Conservation (phyloP, 2,888 invertebrate genomes). For the Calephelis perditalis region DNA sequence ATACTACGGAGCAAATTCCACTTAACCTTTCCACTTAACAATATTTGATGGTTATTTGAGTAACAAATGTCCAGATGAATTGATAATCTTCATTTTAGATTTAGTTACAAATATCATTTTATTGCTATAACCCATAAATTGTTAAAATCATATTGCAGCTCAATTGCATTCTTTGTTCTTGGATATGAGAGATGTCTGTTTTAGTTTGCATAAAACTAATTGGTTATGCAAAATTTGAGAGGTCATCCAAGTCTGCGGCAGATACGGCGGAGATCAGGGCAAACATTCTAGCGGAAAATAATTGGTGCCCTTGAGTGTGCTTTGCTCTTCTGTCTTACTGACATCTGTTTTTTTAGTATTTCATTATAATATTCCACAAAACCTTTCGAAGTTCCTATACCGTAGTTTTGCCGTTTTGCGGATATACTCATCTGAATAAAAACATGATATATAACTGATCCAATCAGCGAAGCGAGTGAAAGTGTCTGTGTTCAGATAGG, state of each 20-base stretch:
- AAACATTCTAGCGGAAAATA: constrained; percentile 55
- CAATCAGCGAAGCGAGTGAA: too few relatives aligned
- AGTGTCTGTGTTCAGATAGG: too few relatives aligned
- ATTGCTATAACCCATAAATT: too few relatives aligned
- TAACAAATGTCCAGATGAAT: too few relatives aligned
- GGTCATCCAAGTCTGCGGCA: constrained; percentile 66
- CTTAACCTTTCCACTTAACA: too few relatives aligned
- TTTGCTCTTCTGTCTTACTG: constrained; percentile 27
- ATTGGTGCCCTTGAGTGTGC: constrained; percentile 48
- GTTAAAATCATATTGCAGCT: constrained; percentile 5
- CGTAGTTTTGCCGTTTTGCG: too few relatives aligned
- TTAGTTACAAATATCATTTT: too few relatives aligned
- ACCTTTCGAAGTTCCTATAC: constrained; percentile 14
- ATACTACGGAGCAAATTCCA: too few relatives aligned
- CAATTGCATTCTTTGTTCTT: constrained; percentile 22
- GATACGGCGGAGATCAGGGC: constrained; percentile 54
- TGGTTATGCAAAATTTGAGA: constrained; percentile 74
- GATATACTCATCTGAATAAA: too few relatives aligned
- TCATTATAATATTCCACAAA: constrained; percentile 20
- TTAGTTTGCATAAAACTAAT: constrained; percentile 68
- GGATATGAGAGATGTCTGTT: constrained; percentile 46
- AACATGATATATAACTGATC: too few relatives aligned
- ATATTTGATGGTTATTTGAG: too few relatives aligned
- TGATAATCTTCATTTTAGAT: too few relatives aligned
- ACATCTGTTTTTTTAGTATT: constrained; percentile 5